These are phyloP conservation scores for Drosophila glabriapex DNA, from an alignment of 2,888 invertebrate genomes.

Conservation along the genomic window DNA sequence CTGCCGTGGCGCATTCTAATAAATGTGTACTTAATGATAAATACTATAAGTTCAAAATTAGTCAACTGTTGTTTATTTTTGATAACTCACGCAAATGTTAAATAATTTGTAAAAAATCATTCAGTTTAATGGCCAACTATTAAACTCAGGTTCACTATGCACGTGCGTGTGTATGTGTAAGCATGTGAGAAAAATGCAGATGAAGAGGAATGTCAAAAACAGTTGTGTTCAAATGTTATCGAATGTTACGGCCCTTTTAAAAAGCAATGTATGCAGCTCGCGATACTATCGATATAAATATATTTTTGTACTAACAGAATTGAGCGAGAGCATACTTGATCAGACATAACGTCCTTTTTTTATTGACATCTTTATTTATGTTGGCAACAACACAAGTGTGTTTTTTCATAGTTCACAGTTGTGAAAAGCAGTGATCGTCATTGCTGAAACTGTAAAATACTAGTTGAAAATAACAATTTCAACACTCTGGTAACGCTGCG, in stretches of 20 bases:
- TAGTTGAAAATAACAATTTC: slow-evolving; percentile 10
- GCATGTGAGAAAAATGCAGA: slow-evolving; percentile 45
- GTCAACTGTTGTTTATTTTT: slow-evolving; percentile 30
- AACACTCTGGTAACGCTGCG: slow-evolving; percentile 34
- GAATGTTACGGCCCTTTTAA: slow-evolving; percentile 9
- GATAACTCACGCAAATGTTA: slow-evolving; percentile 68
- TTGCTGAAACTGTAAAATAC: slow-evolving; percentile 37
- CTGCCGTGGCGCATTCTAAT: slow-evolving; percentile 59
- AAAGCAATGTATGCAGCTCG: slow-evolving; percentile 1
- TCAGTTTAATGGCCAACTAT: slow-evolving; percentile 56
- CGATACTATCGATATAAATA: neutral
- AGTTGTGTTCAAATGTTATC: slow-evolving; percentile 46
- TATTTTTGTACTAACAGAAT: neutral
- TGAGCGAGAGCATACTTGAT: neutral
- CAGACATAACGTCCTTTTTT: neutral
- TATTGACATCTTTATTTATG: neutral
- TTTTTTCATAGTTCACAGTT: neutral
- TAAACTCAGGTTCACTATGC: slow-evolving; percentile 40
- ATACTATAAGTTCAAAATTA: slow-evolving; percentile 31
- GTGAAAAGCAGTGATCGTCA: neutral
- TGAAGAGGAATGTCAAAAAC: slow-evolving; percentile 61
- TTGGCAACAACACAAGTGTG: neutral
- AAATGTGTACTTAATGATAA: slow-evolving; percentile 40
- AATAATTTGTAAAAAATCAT: slow-evolving; percentile 52
- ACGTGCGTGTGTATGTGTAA: slow-evolving; percentile 44